Conservation (phyloP, 2,113 vertebrate genomes). For the Myotis brandtii region DNA sequence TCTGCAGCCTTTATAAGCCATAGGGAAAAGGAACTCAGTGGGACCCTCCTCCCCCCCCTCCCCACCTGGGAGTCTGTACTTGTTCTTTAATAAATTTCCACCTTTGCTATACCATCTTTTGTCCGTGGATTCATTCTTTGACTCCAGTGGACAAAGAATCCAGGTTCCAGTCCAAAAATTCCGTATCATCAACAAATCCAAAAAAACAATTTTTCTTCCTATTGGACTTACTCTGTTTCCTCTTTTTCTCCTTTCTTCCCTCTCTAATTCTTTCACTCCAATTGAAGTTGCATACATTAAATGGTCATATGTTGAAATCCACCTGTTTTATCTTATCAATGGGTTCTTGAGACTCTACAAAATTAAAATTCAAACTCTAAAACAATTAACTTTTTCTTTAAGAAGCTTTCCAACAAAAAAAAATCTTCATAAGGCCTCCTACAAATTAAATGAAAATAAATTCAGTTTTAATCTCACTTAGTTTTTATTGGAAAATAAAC, state of each 20-base stretch:
- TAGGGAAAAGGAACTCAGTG: too few relatives aligned
- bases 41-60: too few relatives aligned
- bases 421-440: slow-evolving; percentile 28
- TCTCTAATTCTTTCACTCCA: neutral
- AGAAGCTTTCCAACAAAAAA: slow-evolving; percentile 34
- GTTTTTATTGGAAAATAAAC: slow-evolving; percentile 66
- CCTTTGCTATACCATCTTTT: too few relatives aligned
- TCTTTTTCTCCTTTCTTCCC: neutral
- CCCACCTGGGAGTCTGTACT: too few relatives aligned
- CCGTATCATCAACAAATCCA: neutral
- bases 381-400: neutral
- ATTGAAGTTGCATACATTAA: neutral
- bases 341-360: neutral
- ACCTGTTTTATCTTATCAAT: neutral
- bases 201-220: too few relatives aligned
- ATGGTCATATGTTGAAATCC: neutral
- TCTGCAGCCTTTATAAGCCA: too few relatives aligned
- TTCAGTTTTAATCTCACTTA: slow-evolving; percentile 52
- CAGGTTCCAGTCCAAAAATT: too few relatives aligned
- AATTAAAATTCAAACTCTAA: neutral
- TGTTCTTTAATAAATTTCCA: too few relatives aligned
- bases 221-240: neutral
- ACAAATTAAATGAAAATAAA: slow-evolving; percentile 73
- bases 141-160: too few relatives aligned
- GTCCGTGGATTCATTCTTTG: too few relatives aligned